phyloP scores from a whole-genome alignment of 2,113 vertebrate genomes.

The Tenrec ecaudatus region DNA sequence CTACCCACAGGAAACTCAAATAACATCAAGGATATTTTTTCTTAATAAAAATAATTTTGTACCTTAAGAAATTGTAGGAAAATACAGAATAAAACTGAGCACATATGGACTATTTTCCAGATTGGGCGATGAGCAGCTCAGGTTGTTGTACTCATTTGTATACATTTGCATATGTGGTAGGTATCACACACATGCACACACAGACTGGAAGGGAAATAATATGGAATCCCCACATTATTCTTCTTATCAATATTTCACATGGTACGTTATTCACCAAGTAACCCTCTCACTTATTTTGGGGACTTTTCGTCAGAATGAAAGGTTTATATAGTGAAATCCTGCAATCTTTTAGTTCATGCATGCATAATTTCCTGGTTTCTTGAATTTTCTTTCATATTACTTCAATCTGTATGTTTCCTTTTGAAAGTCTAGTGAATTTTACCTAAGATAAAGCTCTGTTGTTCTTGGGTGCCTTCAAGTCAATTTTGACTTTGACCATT shows the following conservation, averaged over 20 bases:
- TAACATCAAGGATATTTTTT: too few relatives aligned
- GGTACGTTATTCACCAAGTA: neutral
- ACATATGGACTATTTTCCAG: too few relatives aligned
- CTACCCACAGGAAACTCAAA: too few relatives aligned
- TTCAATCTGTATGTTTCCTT: neutral
- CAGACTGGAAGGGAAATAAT: conserved; percentile 3
- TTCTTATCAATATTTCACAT: neutral
- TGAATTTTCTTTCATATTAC: neutral
- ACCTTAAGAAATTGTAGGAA: too few relatives aligned
- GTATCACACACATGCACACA: neutral
- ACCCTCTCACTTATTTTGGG: neutral
- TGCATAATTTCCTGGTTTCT: neutral
- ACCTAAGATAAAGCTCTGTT: neutral
- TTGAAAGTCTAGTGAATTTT: neutral
- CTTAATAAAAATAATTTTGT: too few relatives aligned
- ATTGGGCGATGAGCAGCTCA: too few relatives aligned
- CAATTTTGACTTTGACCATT: neutral
- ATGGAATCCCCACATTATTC: neutral
- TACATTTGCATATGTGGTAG: neutral
- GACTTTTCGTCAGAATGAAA: neutral
- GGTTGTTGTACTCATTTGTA: too few relatives aligned
- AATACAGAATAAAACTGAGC: too few relatives aligned
- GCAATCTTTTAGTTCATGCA: neutral
- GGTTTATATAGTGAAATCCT: neutral
- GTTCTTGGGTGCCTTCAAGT: neutral